Evolutionary conservation across 1,140 invertebrate species (phyloP).

Genomic region (Bombyx mandarina): DNA sequence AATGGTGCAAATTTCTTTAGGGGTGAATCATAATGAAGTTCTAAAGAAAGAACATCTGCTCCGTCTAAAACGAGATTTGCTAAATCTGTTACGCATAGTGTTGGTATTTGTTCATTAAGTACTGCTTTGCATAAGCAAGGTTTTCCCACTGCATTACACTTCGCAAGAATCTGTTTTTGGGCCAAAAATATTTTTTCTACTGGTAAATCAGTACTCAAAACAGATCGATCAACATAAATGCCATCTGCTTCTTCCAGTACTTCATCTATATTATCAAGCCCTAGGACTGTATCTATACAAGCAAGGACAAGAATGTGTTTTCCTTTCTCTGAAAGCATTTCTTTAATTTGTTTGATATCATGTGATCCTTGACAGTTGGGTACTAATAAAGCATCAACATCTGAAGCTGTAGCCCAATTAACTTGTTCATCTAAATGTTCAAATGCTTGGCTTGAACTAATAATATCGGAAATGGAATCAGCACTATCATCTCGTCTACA

Average conservation of each 20-base stretch:
- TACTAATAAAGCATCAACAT: constrained; percentile 53
- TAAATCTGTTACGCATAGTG: constrained; percentile 75
- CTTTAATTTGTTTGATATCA: constrained; percentile 42
- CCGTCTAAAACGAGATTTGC: constrained; percentile 80
- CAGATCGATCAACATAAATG: constrained; percentile 77
- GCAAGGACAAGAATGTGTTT: constrained; percentile 65
- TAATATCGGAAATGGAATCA: constrained; percentile 34
- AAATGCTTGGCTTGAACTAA: constrained; percentile 36
- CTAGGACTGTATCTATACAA: constrained; percentile 78
- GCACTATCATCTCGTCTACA: constrained; percentile 26
- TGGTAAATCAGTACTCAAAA: constrained; percentile 80
- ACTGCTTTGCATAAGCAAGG: constrained; percentile 78
- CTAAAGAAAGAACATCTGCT: constrained; percentile 76
- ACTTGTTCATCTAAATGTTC: constrained; percentile 58
- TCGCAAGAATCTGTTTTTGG: constrained; percentile 79
- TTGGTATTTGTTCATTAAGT: constrained; percentile 72
- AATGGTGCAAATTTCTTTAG: constrained; percentile 72
- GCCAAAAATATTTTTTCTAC: constrained; percentile 85
- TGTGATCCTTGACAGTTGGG: constrained; percentile 39
- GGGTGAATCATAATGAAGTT: constrained; percentile 72
- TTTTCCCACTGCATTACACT: constrained; percentile 71
- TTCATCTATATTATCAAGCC: constrained; percentile 77
- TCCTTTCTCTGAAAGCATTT: constrained; percentile 48
- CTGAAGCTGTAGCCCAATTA: constrained; percentile 47
- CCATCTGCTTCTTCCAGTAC: constrained; percentile 77